Base-by-base conservation (phyloP, 2,888 invertebrate species). In the Drosophila nr. perissopoda region DNA sequence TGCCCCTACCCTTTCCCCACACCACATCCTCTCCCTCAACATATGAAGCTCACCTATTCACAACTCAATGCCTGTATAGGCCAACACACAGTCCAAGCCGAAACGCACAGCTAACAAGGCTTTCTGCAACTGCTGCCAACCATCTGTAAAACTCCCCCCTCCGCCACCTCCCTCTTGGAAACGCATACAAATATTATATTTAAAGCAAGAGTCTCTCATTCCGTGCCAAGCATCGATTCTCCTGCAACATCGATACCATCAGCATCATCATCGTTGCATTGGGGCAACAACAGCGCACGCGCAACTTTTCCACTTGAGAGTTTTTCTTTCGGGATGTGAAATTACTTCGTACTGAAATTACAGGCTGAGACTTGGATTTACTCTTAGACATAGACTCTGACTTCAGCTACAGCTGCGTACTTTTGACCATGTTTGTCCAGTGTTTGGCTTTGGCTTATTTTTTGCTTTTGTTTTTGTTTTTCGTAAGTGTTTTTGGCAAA, bases 131-230 rank as follows among this genome's bases (percentile, higher is more conserved):
- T 79, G 83, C 83, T 80, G 80, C 89, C 82, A 72, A 49, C 58
- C 29, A 68, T 60, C 60, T 52, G 21, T 2, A 10, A 16, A 51
- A n/a, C 27, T 36, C 4, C n/a, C 13, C 25, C 40, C 16, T 27
- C 31, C 53, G 38, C 31, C 36, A 11, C 1, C 51, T 16, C 31
- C 25, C 49, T 29, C 18, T 42, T 21, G 21, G 16, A 56, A 88
- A 90, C 90, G 87, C 89, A 84, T 90, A 89, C 77, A 89, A 87
- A 90, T 90, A 90, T 87, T 90, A 87, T 78, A 76, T 80, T 83
- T 73, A 69, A 74, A 74, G 61, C 74, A 65, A 73, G 72, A 70
- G 40, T 40, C 74, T 67, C 75, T 70, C 74, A 81, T 80, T 87
- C 80, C 87, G 90, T 90, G 90, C 87, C 78, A 69, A 70, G 72